Percentiles rank a stretch among this genome's conserved stretches.
These are phyloP conservation scores for Drosophila yakuba DNA, from an alignment of 1,140 invertebrate genomes.

Conservation along the genomic window DNA sequence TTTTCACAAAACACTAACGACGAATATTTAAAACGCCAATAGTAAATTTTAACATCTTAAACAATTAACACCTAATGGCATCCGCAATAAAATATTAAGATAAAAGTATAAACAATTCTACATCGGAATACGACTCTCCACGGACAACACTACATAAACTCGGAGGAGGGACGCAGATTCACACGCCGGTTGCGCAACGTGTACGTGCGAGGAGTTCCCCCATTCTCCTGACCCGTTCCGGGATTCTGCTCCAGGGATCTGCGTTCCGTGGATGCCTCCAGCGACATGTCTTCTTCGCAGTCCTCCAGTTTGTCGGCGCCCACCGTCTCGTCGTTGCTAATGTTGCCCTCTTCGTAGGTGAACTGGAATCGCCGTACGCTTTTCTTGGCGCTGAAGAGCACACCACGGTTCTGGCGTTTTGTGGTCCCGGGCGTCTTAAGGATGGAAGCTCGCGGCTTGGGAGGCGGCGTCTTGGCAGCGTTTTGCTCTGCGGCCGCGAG, in stretches of 20 bases:
- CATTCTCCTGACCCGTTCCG: background rate
- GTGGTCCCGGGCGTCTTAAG: slow-evolving; percentile 73
- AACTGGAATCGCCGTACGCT: slow-evolving; percentile 74
- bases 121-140: background rate
- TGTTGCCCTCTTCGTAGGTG: slow-evolving; percentile 49
- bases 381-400: slow-evolving; percentile 80
- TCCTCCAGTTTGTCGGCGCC: slow-evolving; percentile 54
- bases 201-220: slow-evolving; percentile 36
- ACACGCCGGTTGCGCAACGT: slow-evolving; percentile 63
- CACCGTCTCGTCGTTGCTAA: slow-evolving; percentile 34
- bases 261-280: slow-evolving; percentile 28
- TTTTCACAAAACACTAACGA: background rate
- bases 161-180: slow-evolving; percentile 62
- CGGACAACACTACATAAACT: slow-evolving; percentile 58
- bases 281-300: slow-evolving; percentile 55
- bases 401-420: slow-evolving; percentile 51
- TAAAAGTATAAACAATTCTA: slow-evolving; percentile 21
- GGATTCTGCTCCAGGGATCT: slow-evolving; percentile 8
- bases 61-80: slow-evolving; percentile 20
- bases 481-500: slow-evolving; percentile 50
- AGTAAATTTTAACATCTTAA: slow-evolving; percentile 2
- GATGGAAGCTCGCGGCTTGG: slow-evolving; percentile 53
- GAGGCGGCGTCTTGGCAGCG: slow-evolving; percentile 10
- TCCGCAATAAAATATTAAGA: slow-evolving; percentile 12
- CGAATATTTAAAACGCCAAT: background rate